phyloP scores from a whole-genome alignment of 2,888 invertebrate species.

The Ceratothoa steindachneri region DNA sequence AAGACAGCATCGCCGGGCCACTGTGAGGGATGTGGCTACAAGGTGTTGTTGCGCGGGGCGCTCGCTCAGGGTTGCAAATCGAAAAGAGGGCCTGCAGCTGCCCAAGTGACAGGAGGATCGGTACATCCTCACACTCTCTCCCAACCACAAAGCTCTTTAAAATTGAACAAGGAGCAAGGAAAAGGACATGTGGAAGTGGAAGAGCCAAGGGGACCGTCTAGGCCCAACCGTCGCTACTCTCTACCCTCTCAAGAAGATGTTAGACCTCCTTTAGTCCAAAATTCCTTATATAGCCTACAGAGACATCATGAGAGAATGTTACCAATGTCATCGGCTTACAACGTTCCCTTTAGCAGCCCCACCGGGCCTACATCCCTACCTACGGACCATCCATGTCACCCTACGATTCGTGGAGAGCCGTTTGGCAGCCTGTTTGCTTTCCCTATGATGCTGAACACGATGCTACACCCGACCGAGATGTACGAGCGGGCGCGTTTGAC shows the following conservation, averaged over 20 bases:
- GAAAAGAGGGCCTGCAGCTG: constrained; percentile 1
- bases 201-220: constrained; percentile 22
- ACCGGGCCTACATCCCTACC: neutral
- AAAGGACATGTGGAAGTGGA: neutral
- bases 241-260: constrained; percentile 29
- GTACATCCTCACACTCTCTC: neutral
- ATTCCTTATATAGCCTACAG: constrained; percentile 27
- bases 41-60: constrained; percentile 41
- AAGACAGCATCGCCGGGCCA: constrained; percentile 29
- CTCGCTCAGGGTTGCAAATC: constrained; percentile 18
- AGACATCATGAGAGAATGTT: constrained; percentile 20
- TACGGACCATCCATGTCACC: neutral
- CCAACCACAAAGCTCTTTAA: neutral
- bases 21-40: constrained; percentile 47
- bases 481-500: constrained; percentile 15
- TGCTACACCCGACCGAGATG: constrained; percentile 39
- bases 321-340: constrained; percentile 44
- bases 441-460: constrained; percentile 36
- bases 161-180: neutral
- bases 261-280: constrained; percentile 1
- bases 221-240: constrained; percentile 30
- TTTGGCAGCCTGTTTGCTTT: neutral
- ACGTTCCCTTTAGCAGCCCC: constrained; percentile 25
- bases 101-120: neutral
- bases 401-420: neutral